A percentile compares a stretch with the other conserved stretches of the same genome.
phyloP scores from a whole-genome alignment of 2,113 vertebrate species.

The Sarotherodon lohbergeri region DNA sequence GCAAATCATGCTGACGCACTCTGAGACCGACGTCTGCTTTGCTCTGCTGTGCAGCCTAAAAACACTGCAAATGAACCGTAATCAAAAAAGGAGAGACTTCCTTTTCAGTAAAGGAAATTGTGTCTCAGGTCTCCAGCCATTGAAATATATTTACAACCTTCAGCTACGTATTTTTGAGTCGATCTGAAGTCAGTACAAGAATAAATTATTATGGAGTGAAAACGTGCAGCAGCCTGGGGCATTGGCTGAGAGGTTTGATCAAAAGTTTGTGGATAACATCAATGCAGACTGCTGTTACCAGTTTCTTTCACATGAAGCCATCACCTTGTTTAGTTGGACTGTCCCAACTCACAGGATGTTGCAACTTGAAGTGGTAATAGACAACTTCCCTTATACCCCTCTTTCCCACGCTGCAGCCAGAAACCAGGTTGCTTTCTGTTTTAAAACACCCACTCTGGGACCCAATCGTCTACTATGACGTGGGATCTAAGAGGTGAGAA shows the following conservation, averaged over 20 bases:
- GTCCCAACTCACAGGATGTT: neutral
- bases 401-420: neutral
- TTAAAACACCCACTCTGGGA: neutral
- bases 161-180: neutral
- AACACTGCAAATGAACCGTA: neutral
- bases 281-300: neutral
- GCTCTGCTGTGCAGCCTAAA: slow-evolving; percentile 3
- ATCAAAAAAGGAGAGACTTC: neutral
- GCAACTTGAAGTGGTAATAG: neutral
- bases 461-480: neutral
- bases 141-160: neutral
- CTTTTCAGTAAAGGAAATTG: neutral
- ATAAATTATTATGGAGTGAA: neutral
- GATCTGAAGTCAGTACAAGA: neutral
- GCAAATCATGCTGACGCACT: slow-evolving; percentile 4
- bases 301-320: neutral
- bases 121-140: neutral
- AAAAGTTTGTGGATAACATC: neutral
- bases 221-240: neutral
- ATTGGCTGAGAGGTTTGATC: neutral
- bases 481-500: neutral
- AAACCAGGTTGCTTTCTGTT: neutral
- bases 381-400: neutral
- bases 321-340: neutral
- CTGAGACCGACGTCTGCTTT: neutral